Percentiles rank a stretch among this genome's conserved stretches.
Evolutionary conservation across 1,140 invertebrate species (phyloP).

Genomic region (Anastrepha ludens): DNA sequence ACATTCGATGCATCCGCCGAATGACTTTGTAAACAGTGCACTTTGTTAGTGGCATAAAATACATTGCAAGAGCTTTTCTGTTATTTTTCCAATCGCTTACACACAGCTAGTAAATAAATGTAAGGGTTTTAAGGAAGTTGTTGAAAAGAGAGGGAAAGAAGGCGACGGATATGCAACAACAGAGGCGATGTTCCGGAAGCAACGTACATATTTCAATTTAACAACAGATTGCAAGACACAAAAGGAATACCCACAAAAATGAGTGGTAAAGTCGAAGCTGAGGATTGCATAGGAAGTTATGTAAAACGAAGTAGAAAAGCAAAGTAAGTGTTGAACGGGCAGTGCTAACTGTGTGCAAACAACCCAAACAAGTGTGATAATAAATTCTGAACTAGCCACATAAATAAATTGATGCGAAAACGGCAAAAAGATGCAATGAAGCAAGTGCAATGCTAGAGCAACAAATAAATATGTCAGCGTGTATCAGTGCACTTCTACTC

Average conservation of each 20-base stretch:
- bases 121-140: background rate
- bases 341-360: background rate
- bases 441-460: background rate
- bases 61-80: background rate
- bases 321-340: background rate
- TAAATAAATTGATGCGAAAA: background rate
- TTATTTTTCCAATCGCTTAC: background rate
- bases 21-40: too few species aligned
- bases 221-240: constrained; percentile 8
- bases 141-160: background rate
- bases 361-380: background rate
- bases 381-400: too few species aligned
- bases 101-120: background rate
- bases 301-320: background rate
- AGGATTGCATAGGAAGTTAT: background rate
- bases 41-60: too few species aligned
- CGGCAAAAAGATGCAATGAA: background rate
- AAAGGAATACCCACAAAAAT: background rate
- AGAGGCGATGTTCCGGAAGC: background rate
- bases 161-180: background rate
- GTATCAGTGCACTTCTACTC: too few species aligned
- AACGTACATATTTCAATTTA: constrained; percentile 14
- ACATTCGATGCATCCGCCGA: background rate
- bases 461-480: background rate
- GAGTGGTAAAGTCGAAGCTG: background rate